A percentile compares a stretch with the other conserved stretches of the same genome.
Conservation (phyloP, 2,797 vertebrate species). For the Pantherophis vulpinus region DNA sequence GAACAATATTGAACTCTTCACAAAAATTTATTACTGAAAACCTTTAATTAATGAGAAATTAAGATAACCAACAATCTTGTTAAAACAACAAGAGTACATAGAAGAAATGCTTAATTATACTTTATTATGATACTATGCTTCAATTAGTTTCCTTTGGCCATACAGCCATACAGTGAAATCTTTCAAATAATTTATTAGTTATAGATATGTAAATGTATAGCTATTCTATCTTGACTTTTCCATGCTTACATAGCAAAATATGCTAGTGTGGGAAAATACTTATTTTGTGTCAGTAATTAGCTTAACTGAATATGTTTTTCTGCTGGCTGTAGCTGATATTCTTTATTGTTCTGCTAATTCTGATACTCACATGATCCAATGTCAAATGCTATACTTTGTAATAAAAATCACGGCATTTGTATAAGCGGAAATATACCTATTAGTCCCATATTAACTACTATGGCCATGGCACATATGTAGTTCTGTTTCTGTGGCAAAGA, state of each 20-base stretch:
- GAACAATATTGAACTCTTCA: not conserved
- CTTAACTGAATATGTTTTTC: not conserved
- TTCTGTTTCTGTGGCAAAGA: not conserved
- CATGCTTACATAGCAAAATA: not conserved
- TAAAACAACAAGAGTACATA: not conserved
- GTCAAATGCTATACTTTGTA: not conserved
- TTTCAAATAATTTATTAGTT: not conserved
- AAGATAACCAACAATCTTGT: not conserved
- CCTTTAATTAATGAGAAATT: not conserved
- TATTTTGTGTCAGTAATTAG: not conserved
- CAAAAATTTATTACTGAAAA: not conserved
- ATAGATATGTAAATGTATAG: not conserved
- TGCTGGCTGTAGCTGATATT: not conserved
- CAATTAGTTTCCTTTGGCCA: not conserved
- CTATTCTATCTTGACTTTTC: not conserved
- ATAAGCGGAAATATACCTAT: not conserved
- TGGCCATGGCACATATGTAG: not conserved
- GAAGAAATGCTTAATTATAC: not conserved
- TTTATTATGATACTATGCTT: not conserved
- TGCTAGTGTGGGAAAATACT: not conserved
- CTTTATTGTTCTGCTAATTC: not conserved
- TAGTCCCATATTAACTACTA: not conserved
- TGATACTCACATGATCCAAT: not conserved
- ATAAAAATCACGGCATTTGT: not conserved
- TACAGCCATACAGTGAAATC: not conserved